Conservation (phyloP, 2,113 vertebrate species). For the Mystacornis crossleyi region DNA sequence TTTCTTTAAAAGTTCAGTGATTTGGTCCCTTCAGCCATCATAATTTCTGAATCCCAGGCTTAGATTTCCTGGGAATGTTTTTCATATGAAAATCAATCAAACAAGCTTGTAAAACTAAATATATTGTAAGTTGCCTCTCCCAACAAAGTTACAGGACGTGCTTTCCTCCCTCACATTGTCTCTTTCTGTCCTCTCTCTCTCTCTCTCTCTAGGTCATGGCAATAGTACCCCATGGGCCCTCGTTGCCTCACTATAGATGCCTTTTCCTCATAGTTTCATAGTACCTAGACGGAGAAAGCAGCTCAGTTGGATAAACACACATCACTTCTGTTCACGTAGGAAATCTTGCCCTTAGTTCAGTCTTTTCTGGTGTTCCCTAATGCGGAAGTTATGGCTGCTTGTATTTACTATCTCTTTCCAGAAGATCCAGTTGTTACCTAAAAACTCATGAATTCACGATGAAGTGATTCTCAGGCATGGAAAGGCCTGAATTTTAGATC, state of each 20-base stretch:
- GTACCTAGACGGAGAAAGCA: background rate
- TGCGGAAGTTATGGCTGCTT: background rate
- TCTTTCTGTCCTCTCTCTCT: background rate
- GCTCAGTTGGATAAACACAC: background rate
- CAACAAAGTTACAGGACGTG: background rate
- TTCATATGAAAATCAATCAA: background rate
- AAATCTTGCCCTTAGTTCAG: background rate
- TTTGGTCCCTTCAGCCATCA: background rate
- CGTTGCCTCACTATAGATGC: fast-evolving
- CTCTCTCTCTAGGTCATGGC: background rate
- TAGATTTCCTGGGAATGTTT: background rate
- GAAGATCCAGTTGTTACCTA: background rate
- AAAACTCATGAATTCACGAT: background rate
- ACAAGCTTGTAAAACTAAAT: background rate
- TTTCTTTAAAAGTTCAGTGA: background rate
- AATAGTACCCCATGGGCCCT: background rate
- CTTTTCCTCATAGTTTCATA: background rate
- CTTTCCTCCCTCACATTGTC: background rate
- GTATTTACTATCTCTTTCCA: background rate
- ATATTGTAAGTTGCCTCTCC: background rate
- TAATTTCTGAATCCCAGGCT: background rate
- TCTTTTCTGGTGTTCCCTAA: background rate
- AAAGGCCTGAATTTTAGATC: background rate
- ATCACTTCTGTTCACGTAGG: background rate
- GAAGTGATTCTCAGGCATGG: background rate